Evolutionary conservation across 1,140 invertebrate species (phyloP).

Genomic region (Homalodisca vitripennis): DNA sequence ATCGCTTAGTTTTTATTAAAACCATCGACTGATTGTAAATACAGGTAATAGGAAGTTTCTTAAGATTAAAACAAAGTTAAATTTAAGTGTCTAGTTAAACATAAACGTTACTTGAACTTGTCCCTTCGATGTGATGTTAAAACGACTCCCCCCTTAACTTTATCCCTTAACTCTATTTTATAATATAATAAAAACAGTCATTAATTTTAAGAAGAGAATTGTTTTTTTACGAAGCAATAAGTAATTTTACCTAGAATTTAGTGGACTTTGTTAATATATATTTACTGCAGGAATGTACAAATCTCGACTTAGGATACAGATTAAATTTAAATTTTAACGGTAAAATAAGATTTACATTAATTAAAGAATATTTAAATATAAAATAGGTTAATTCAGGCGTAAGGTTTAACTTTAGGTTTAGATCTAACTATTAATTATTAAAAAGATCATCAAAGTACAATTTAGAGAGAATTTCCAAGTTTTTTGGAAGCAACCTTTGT

Average conservation of each 20-base stretch:
- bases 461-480: conserved; percentile 39
- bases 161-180: conserved; percentile 29
- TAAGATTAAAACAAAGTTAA: conserved; percentile 34
- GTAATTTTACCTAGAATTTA: conserved; percentile 40
- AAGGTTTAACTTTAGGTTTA: conserved; percentile 42
- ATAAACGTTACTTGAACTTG: conserved; percentile 43
- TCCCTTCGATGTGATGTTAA: conserved; percentile 40
- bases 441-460: conserved; percentile 42
- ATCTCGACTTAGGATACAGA: conserved; percentile 40
- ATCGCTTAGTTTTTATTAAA: conserved; percentile 41
- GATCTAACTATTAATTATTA: conserved; percentile 37
- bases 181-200: conserved; percentile 38
- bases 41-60: conserved; percentile 46
- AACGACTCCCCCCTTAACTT: conserved; percentile 34
- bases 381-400: conserved; percentile 42
- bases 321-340: conserved; percentile 38
- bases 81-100: conserved; percentile 39
- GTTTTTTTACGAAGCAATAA: conserved; percentile 42
- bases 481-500: conserved; percentile 37
- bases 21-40: conserved; percentile 44
- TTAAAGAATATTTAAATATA: conserved; percentile 33
- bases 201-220: conserved; percentile 43
- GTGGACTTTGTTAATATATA: conserved; percentile 33
- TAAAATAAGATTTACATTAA: conserved; percentile 35
- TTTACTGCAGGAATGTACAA: conserved; percentile 40